Percentiles rank a stretch among this genome's conserved stretches.
Conservation (phyloP, 2,113 vertebrate species). For the Hipposideros armiger region DNA sequence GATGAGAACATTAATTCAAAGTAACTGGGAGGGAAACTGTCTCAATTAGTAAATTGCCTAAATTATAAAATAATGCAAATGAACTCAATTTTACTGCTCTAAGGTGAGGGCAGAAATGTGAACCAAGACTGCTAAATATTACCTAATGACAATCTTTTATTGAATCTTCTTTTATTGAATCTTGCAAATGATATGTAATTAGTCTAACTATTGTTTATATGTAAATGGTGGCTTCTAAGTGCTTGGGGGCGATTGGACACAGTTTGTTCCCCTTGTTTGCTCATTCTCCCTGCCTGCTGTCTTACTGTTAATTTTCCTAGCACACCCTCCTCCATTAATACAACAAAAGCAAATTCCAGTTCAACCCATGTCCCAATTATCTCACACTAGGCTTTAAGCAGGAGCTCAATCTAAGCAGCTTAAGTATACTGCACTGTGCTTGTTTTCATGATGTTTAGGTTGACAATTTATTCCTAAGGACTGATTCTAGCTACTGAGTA, state of each 20-base stretch:
- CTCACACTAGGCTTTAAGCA: background rate
- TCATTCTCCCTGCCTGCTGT: background rate
- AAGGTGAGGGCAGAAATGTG: background rate
- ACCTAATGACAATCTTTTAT: background rate
- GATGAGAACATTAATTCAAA: slow-evolving; percentile 52
- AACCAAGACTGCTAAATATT: slow-evolving; percentile 16
- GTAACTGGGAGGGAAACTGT: background rate
- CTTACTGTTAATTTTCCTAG: background rate
- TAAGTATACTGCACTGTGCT: background rate
- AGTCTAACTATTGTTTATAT: slow-evolving; percentile 44
- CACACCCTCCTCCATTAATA: background rate
- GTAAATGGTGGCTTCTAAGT: background rate
- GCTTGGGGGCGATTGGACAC: background rate
- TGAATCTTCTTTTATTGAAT: background rate
- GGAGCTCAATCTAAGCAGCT: background rate
- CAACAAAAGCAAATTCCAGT: slow-evolving; percentile 20
- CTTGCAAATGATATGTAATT: background rate
- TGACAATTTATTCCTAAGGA: background rate
- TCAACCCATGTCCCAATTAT: background rate
- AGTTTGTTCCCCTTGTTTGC: background rate
- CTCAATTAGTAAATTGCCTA: slow-evolving; percentile 55
- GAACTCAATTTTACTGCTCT: slow-evolving; percentile 5
- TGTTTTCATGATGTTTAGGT: background rate
- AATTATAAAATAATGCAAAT: slow-evolving; percentile 48
- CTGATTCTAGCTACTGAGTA: background rate